Evolutionary conservation across 2,113 vertebrate species (phyloP), one percentile per base, ranked within the genome.

Genomic region (Nannobrachium achirus): DNA sequence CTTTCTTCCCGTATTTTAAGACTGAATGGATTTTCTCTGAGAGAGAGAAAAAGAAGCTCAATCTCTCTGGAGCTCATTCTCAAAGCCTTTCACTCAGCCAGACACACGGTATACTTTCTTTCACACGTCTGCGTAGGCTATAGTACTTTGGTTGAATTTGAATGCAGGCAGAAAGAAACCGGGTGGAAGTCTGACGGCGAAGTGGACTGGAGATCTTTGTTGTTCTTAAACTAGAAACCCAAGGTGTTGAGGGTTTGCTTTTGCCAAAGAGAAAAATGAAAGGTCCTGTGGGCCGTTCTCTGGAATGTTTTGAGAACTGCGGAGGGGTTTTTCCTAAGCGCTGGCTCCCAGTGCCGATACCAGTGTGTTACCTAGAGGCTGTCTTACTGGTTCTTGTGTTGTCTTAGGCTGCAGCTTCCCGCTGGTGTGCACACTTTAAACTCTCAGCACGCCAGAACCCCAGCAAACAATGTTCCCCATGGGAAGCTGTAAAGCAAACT

Each of bases 341-440:
- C 59, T 66, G 63, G 25, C 68, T 68, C 45, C 45, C n/a, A n/a
- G 66, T 71, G 76, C 60, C 69, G 75, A 55, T 60, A 75, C 68
- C 40, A 55, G 20, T 68, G 77, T 78, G 73, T n/a, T 78, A 67
- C 66, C 69, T 84, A 79, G 64, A 79, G 68, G 69, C 71, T 25
- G 53, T 75, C 75, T 68, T 84, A 75, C 73, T 83, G n/a, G 85
- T 78, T 80, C 69, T 67, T 76, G 49, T 86, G 83, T 86, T 84
- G 79, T 87, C 82, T 80, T 71, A 76, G 69, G 65, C 66, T 69
- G 60, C 64, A 81, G 63, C 69, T 82, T 77, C 79, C 67, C 69
- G 71, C 75, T 76, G 76, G 71, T 71, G 78, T 33, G 25, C 25
- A 33, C 60, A 72, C 69, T 69, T 73, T 75, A 66, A 86, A 56